Evolutionary conservation across 2,113 vertebrate genomes (phyloP).

Genomic region (Ammodytes marinus): DNA sequence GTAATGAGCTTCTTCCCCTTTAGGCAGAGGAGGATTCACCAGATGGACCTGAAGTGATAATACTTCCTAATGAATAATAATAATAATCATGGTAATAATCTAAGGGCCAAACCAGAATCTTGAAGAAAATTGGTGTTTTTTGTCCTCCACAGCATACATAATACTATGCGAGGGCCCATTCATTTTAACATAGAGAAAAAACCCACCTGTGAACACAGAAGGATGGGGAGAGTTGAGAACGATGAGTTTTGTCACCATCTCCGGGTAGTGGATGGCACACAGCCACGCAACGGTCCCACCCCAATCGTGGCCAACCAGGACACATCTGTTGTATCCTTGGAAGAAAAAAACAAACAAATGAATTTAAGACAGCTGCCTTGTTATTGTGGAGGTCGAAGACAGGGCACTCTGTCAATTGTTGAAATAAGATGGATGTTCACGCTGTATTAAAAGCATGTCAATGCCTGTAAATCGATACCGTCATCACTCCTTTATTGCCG

Average conservation of each 20-base stretch:
- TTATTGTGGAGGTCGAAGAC: background rate
- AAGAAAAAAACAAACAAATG: constrained; percentile 42
- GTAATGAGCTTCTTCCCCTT: constrained; percentile 71
- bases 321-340: constrained; percentile 96
- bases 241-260: constrained; percentile 96
- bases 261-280: constrained; percentile 95
- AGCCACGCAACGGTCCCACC: constrained; percentile 97
- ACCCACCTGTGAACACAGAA: constrained; percentile 83
- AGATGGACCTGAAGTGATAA: constrained; percentile 73
- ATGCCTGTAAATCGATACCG: constrained; percentile 27
- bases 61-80: constrained; percentile 64
- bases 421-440: background rate
- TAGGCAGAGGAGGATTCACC: constrained; percentile 59
- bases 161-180: background rate
- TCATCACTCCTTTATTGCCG: constrained; percentile 13
- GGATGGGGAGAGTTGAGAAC: constrained; percentile 98
- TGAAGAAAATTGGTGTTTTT: constrained; percentile 9
- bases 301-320: constrained; percentile 97
- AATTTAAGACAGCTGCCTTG: background rate
- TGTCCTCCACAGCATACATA: background rate
- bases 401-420: background rate
- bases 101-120: constrained; percentile 52
- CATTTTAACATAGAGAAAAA: background rate
- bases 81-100: constrained; percentile 64
- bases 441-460: constrained; percentile 18